These are phyloP conservation scores for Rhagoletis zephyria DNA, from an alignment of 1,140 invertebrate genomes.

Conservation along the genomic window DNA sequence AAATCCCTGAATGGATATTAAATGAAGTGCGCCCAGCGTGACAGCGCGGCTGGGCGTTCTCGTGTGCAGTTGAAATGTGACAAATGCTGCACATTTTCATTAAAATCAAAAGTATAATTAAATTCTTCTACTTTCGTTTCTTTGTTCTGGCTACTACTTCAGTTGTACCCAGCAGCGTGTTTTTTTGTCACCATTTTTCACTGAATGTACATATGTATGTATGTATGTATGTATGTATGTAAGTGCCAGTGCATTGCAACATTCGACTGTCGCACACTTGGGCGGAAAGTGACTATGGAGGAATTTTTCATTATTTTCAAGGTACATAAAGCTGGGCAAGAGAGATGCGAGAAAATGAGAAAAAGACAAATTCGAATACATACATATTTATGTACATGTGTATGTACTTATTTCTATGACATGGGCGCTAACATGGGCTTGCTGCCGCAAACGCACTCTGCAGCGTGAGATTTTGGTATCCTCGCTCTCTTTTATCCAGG, in stretches of 20 bases:
- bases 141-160: constrained; percentile 34
- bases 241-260: neutral
- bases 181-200: neutral
- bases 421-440: neutral
- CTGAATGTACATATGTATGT: neutral
- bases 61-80: constrained; percentile 44
- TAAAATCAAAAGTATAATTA: constrained; percentile 51
- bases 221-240: neutral
- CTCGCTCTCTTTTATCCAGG: neutral
- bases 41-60: neutral
- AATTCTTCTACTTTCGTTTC: neutral
- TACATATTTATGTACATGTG: too few species aligned
- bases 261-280: neutral
- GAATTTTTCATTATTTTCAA: constrained; percentile 50
- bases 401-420: too few species aligned
- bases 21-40: constrained; percentile 33
- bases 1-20: constrained; percentile 40
- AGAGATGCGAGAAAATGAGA: too few species aligned
- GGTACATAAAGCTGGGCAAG: neutral
- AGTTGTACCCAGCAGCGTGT: neutral
- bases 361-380: too few species aligned
- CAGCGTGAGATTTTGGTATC: neutral
- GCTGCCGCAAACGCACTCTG: neutral
- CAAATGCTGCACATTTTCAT: constrained; percentile 50
- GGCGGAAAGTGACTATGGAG: constrained; percentile 3